These are phyloP conservation scores for Conus ventricosus DNA, from an alignment of 1,140 invertebrate species.

Conservation along the genomic window DNA sequence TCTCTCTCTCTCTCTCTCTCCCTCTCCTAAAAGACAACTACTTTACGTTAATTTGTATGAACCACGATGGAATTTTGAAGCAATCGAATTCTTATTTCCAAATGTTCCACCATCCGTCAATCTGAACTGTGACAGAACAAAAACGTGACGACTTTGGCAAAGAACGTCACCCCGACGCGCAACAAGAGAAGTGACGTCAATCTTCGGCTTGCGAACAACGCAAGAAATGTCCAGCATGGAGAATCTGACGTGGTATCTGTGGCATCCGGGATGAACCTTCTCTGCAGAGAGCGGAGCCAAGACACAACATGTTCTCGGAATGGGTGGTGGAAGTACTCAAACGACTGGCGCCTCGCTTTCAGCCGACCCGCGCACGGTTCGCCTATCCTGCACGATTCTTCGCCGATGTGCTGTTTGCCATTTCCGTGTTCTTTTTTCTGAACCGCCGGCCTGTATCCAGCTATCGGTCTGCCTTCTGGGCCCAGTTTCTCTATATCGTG, in stretches of 20 bases:
- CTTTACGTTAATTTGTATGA: no score
- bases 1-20: no score
- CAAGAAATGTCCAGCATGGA: background rate
- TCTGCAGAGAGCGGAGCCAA: no score
- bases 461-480: background rate
- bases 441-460: conserved; percentile 9
- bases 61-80: no score
- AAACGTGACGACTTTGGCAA: no score
- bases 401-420: background rate
- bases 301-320: background rate
- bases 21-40: no score
- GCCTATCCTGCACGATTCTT: background rate
- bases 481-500: background rate
- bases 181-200: no score
- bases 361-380: background rate
- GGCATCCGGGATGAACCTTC: background rate
- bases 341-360: background rate
- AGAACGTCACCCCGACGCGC: no score
- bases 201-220: background rate
- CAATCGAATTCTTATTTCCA: no score
- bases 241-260: background rate
- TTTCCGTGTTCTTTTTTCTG: background rate
- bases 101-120: no score
- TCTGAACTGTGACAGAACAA: no score
- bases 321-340: background rate